Conservation (phyloP, 1,140 invertebrate genomes). For the Oncopodura yosiiana region DNA sequence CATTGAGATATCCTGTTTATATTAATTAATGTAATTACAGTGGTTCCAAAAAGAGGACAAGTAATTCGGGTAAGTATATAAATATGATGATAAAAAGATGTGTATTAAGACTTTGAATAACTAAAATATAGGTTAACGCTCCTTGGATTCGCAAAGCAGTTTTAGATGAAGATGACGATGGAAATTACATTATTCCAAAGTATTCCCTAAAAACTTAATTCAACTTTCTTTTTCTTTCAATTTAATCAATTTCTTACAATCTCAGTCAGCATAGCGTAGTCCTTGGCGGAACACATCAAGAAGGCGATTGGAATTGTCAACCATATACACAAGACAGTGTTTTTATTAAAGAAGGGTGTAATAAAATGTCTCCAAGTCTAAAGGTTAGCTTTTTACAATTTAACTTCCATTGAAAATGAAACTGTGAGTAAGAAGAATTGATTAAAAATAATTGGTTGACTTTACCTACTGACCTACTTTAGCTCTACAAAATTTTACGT, state of each 20-base stretch:
- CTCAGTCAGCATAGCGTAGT: conserved; percentile 53
- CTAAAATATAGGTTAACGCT: conserved; percentile 48
- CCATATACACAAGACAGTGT: conserved; percentile 48
- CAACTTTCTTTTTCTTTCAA: background rate
- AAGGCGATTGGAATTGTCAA: conserved; percentile 50
- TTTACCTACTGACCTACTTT: no score
- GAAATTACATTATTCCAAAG: conserved; percentile 66
- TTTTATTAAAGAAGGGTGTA: conserved; percentile 55
- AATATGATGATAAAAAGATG: no score
- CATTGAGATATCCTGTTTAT: background rate
- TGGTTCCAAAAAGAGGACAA: conserved; percentile 27
- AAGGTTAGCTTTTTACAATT: conserved; percentile 39
- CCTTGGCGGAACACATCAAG: conserved; percentile 63
- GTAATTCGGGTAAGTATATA: conserved; percentile 17
- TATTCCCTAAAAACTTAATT: no score
- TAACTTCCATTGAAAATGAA: conserved; percentile 46
- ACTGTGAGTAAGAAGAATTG: conserved; percentile 63
- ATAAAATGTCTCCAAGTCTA: conserved; percentile 49
- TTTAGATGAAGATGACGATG: conserved; percentile 47
- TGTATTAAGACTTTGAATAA: background rate
- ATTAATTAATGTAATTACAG: background rate
- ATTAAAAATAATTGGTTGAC: no score
- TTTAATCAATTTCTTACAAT: conserved; percentile 14
- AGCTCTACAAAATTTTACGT: no score
- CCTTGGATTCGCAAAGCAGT: conserved; percentile 51